Evolutionary conservation across 2,113 vertebrate genomes (phyloP), one percentile per base, ranked within the genome.

Genomic region (Acrocephalus arundinaceus): DNA sequence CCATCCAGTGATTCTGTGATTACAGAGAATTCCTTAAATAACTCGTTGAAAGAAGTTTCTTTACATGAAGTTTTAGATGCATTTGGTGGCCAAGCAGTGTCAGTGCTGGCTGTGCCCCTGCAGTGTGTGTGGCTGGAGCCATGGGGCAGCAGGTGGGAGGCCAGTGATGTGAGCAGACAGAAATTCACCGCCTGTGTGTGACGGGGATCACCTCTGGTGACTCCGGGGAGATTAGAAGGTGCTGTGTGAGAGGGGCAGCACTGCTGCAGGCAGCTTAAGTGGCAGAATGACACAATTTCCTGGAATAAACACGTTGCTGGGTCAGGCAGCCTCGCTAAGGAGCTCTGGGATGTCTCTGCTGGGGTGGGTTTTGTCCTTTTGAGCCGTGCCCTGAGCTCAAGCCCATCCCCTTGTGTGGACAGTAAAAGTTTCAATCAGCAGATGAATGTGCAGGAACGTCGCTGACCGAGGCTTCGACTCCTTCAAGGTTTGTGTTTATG

Each of bases 401-500:
- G 72, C 89, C 95, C 73, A 15, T 93, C 91, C 91, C 97, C 84
- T 94, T 73, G 95, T 78, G 94, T 93, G 95, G 94, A 78, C 94
- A 96, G 96, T 96, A 96, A 95, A 95, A 97, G 93, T 97, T 97
- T 59, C 96, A 80, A 95, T 87, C 93, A 93, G 93, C 98, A 97
- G 97, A 98, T 98, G 98, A 99, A 98, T 94, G 92, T 97, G 93
- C 98, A 99, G 98, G 98, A 99, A 98, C 96, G 98, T 97, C 93
- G 57, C 85, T 81, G 90, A 93, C 58, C 20, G 85, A 93, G 57
- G 84, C 93, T 90, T 81, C 73, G 67, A 51, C 86, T 93, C 63
- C 87, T 93, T 87, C 49, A 92, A 97, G 90, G 82, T 97, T 96
- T 96, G 95, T 93, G 89, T 97, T 97, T 93, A 75, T 96, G 90